Base-by-base conservation (phyloP, 2,888 invertebrate species). In the Therioaphis trifolii region DNA sequence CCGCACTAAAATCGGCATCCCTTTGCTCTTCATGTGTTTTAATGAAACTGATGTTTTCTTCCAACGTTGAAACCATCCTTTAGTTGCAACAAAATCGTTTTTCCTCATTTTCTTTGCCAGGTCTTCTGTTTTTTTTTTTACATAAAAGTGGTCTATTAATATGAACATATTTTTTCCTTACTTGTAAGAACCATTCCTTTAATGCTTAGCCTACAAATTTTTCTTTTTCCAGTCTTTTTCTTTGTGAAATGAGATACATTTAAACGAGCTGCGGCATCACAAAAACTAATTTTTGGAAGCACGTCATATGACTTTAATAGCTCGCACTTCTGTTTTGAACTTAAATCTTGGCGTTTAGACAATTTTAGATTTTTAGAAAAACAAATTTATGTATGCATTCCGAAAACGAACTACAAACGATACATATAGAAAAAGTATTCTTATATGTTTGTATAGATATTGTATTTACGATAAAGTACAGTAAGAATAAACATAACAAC, bases 21-120 rank as follows among this genome's bases (percentile, higher is more conserved):
- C 71, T 43, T 43, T 27, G n/a, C n/a, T 69, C 71, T 69, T 43
- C 35, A 9, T 69, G 29, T 29, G 71, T n/a, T 69, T 69, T 69
- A 15, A 15, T 43, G 11, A 69, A 69, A 69, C 18, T n/a, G 49
- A 46, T 74, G 74, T 74, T 74, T 72, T 69, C 74, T 68, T 77
- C 84, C 84, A 85, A 43, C 75, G 49, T 35, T 85, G 80, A 84
- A 86, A 86, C 85, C 84, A 85, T 84, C 80, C 85, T 82, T 85
- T 85, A 71, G 85, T 84, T 43, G 86, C 86, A 35, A 84, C 84
- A 84, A 86, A 86, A 80, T 86, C 74, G 40, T 75, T 43, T 84
- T 86, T 86, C 46, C 86, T 85, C 85, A 86, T 85, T 85, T 85
- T 85, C 52, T 85, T 85, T n/a, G 86, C 86, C 52, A n/a, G n/a